Evolutionary conservation across 1,140 invertebrate genomes (phyloP), one percentile per base, ranked within the genome.

Genomic region (Vanessa atalanta): DNA sequence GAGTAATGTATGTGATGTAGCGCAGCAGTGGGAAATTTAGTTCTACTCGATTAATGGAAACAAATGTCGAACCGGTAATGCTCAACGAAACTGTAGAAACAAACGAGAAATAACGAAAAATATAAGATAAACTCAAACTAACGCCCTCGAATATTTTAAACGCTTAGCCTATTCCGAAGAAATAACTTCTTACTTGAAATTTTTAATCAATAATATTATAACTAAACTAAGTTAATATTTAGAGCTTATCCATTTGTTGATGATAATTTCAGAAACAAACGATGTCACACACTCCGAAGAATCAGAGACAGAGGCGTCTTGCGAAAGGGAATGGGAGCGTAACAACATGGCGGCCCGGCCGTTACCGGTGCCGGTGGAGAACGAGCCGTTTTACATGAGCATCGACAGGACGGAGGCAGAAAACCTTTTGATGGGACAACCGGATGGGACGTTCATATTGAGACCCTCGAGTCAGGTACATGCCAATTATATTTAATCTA

Each of bases 331-430:
- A 79, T 86, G 85, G 84, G 78, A 79, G 9, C 76, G 80, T 26
- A 75, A 77, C 70, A 90, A 86, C 75, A 93, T 92, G 90, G 86
- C 88, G 1, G 88, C 88, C 37, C 80, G 92, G 64, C 93, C 93
- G 4, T 84, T 93, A 47, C 93, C 91, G 7, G 88, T 93, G 70
- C 93, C 93, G 1, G 89, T 93, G 15, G 93, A 93, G 73, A 93
- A 88, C 73, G 91, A 93, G 73, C 83, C 89, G 50, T 93, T 88
- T 74, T 93, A 89, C 78, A 92, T 93, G 91, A 88, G 90, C 72
- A 82, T 93, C 47, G 88, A 91, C n/a, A 83, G 93, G 16, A 79
- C 57, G 0, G 90, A 93, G 72, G 93, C 91, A 1, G 89, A 92
- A 68, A 89, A 84, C 66, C 72, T 93, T n/a, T 67, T 93, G 48